Evolutionary conservation across 2,797 vertebrate species (phyloP).

Genomic region (Astyanax mexicanus): DNA sequence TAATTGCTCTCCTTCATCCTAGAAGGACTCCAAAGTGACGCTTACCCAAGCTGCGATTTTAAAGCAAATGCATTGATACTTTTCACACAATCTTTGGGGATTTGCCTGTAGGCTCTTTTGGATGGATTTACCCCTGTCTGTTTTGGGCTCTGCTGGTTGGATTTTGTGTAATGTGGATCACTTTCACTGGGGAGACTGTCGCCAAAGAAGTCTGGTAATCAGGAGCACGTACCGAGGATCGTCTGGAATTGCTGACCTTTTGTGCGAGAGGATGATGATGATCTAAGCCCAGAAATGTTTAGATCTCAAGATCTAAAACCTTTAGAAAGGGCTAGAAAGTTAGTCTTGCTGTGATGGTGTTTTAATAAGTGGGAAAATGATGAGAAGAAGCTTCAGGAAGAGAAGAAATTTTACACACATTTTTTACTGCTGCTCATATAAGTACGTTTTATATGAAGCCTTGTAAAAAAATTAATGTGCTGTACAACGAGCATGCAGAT

Average conservation of each 20-base stretch:
- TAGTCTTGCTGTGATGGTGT: too few relatives aligned
- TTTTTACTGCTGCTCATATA: too few relatives aligned
- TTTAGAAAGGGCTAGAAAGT: too few relatives aligned
- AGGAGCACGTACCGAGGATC: neutral
- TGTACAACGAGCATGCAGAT: neutral
- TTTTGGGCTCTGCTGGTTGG: neutral
- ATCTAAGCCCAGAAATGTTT: neutral
- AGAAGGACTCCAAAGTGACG: neutral
- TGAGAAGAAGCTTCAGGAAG: too few relatives aligned
- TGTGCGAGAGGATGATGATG: neutral
- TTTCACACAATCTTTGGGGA: neutral
- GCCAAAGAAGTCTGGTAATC: conserved; percentile 4
- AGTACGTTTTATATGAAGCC: too few relatives aligned
- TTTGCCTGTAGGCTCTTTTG: neutral
- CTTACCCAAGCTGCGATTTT: neutral
- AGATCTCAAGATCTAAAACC: too few relatives aligned
- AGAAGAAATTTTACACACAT: too few relatives aligned
- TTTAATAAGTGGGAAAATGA: too few relatives aligned
- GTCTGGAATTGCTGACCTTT: neutral
- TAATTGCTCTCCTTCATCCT: neutral
- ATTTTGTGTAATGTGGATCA: neutral
- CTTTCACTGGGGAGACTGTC: conserved; percentile 3
- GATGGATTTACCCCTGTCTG: neutral
- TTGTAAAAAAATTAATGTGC: neutral
- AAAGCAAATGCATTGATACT: neutral